Base-by-base conservation (phyloP, 2,888 invertebrate species). In the Odontocolon sp. region DNA sequence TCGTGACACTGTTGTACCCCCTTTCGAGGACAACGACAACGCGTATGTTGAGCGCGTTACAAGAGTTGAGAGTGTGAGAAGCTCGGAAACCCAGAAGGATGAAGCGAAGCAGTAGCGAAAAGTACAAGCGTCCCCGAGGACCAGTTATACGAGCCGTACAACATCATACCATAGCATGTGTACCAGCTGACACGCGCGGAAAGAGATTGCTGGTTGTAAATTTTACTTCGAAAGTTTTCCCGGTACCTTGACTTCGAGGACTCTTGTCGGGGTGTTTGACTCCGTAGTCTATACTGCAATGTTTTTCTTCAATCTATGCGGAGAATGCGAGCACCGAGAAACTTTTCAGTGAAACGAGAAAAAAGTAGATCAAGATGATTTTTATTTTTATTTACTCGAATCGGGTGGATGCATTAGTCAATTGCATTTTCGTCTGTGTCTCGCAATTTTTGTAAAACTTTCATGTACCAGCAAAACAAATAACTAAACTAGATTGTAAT, bases 181-280 rank as follows among this genome's bases (percentile, higher is more conserved):
- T 26, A 16, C 21, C 42, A 9, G 26, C 28, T 28, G 73, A 61
- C 36, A 47, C 45, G 26, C 21, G 36, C 3, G 21, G 54, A 63
- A 79, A 74, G 31, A 63, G 45, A 77, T 74, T 79, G 67, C 56
- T 36, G 66, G 61, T 54, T 57, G 66, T 79, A 75, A 77, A 77
- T 77, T 77, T 18, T 57, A 50, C 40, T 74, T 66, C 28, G 47
- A 61, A 28, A 63, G 28, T 47, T 70, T 66, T 57, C 16, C 16
- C 54, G 23, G 26, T 54, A 33, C 38, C 42, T 42, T 14, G 6
- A 40, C 21, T 8, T 6, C 23, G 9, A 11, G 50, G 47, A 28
- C 38, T 52, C 23, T 57, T 21, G 28, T 42, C 6, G 26, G 36
- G 45, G 11, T 40, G 56, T 45, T 18, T 23, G 16, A 45, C 67